Conservation (phyloP, 2,113 vertebrate species). For the Paraplagusia blochii region DNA sequence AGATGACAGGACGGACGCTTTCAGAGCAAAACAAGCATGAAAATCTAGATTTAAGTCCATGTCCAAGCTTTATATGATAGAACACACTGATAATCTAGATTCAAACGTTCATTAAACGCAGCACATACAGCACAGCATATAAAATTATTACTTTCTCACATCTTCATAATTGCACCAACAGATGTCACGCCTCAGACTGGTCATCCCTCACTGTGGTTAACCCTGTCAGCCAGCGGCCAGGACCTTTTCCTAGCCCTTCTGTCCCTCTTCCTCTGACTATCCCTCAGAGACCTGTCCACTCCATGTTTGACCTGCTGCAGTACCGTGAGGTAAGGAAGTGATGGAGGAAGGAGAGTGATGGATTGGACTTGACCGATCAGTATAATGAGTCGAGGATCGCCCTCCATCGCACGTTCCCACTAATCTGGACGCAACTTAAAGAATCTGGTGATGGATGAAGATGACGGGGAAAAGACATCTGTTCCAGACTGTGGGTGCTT, state of each 20-base stretch:
- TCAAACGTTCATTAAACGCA: slow-evolving; percentile 64
- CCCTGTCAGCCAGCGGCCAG: slow-evolving; percentile 40
- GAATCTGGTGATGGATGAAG: no score
- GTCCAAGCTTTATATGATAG: slow-evolving; percentile 24
- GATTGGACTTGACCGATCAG: slow-evolving; percentile 61
- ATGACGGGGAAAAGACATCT: no score
- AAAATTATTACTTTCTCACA: slow-evolving; percentile 57
- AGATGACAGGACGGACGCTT: no score
- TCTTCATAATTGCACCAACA: slow-evolving; percentile 65
- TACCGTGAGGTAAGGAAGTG: slow-evolving; percentile 50
- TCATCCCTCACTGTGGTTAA: slow-evolving; percentile 57
- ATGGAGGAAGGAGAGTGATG: background rate
- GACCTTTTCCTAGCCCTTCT: slow-evolving; percentile 16
- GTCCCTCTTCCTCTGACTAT: slow-evolving; percentile 13
- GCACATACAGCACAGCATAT: slow-evolving; percentile 53
- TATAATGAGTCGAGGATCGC: slow-evolving; percentile 54
- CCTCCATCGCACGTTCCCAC: no score
- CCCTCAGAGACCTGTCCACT: slow-evolving; percentile 5
- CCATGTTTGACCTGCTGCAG: slow-evolving; percentile 50
- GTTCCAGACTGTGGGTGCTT: no score
- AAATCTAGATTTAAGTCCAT: no score
- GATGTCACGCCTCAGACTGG: slow-evolving; percentile 66
- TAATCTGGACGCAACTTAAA: no score
- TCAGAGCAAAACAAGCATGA: no score
- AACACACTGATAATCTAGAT: slow-evolving; percentile 31